Conservation (phyloP, 2,113 vertebrate genomes). For the Myiozetetes cayanensis region DNA sequence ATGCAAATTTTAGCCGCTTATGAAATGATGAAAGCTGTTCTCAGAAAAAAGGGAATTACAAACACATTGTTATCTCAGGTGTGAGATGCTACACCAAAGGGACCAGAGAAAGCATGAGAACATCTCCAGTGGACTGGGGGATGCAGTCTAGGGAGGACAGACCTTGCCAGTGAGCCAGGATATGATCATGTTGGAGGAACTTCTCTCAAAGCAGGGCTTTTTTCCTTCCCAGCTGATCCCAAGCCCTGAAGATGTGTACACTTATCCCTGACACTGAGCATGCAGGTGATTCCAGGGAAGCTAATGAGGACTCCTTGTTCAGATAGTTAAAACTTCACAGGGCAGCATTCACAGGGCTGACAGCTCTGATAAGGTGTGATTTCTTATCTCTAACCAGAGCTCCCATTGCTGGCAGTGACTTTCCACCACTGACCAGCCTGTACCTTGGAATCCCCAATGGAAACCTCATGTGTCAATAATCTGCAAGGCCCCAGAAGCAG, state of each 20-base stretch:
- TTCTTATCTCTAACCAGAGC: neutral
- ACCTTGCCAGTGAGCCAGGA: neutral
- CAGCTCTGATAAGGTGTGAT: neutral
- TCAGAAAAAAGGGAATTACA: neutral
- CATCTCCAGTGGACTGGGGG: neutral
- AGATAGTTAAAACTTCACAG: neutral
- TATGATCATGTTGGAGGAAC: neutral
- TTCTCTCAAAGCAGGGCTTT: neutral
- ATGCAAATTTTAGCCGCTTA: neutral
- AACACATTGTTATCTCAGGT: neutral
- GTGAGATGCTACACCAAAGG: neutral
- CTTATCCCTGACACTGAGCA: neutral
- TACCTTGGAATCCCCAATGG: neutral
- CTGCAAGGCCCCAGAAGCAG: neutral
- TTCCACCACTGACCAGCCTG: neutral
- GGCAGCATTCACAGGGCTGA: neutral
- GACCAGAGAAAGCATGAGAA: neutral
- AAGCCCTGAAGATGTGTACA: fast-evolving
- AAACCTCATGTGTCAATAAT: neutral
- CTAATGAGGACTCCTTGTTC: neutral
- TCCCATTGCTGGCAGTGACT: neutral
- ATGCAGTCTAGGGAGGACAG: neutral
- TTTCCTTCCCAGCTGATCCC: neutral
- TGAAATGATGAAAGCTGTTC: neutral
- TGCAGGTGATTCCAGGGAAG: fast-evolving